Evolutionary conservation across 2,888 invertebrate species (phyloP).

Genomic region (Calephelis perditalis): DNA sequence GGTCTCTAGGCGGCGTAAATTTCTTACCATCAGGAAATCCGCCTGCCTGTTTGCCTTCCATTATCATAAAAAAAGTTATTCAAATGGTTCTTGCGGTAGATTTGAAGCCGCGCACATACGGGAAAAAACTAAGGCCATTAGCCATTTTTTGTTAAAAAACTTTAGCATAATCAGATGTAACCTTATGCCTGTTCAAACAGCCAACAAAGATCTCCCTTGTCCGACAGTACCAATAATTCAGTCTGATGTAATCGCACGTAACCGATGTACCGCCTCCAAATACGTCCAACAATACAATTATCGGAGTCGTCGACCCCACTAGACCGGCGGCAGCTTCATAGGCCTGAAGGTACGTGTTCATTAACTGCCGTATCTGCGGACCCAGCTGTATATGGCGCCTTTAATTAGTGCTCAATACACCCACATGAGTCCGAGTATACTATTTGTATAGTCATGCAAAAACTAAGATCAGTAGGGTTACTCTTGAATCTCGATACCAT

Average conservation of each 20-base stretch:
- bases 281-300: conserved; percentile 23
- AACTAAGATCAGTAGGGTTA: background rate
- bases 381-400: background rate
- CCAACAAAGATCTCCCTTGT: too few species aligned
- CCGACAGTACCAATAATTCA: background rate
- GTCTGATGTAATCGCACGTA: conserved; percentile 13
- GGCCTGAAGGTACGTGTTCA: conserved; percentile 14
- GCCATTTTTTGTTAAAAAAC: too few species aligned
- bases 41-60: too few species aligned
- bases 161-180: too few species aligned
- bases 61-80: too few species aligned
- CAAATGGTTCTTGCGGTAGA: too few species aligned
- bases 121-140: too few species aligned
- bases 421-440: background rate
- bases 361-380: conserved; percentile 12
- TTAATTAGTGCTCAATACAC: background rate
- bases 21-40: too few species aligned
- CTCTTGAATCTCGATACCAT: too few species aligned
- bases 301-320: conserved; percentile 20
- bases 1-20: too few species aligned
- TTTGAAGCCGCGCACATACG: too few species aligned
- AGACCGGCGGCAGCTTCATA: background rate
- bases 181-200: too few species aligned
- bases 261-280: conserved; percentile 13
- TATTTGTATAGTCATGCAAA: background rate